phyloP scores from a whole-genome alignment of 2,888 invertebrate genomes.

The Drosophila helvetica region DNA sequence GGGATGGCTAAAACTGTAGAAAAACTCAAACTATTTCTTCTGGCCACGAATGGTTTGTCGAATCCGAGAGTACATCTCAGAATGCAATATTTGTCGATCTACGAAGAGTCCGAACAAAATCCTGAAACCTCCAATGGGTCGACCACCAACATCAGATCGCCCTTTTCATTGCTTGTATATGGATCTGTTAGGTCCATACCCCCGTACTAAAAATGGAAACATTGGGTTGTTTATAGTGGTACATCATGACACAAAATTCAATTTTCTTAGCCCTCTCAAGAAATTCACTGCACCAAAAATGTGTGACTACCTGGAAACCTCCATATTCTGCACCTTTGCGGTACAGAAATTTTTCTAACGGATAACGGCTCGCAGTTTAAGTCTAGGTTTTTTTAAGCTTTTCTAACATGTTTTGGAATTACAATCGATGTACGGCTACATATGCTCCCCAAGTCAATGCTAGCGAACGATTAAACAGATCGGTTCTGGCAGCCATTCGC shows the following conservation, averaged over 20 bases:
- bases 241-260: slow-evolving; percentile 24
- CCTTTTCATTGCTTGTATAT: slow-evolving; percentile 1
- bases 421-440: no score
- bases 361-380: slow-evolving; percentile 14
- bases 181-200: slow-evolving; percentile 11
- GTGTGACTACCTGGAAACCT: slow-evolving; percentile 7
- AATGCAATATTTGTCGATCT: background rate
- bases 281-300: slow-evolving; percentile 8
- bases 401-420: no score
- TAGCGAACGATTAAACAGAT: no score
- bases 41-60: slow-evolving; percentile 10
- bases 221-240: slow-evolving; percentile 10
- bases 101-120: slow-evolving; percentile 2
- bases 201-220: background rate
- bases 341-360: background rate
- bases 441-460: no score
- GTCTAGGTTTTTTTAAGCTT: background rate
- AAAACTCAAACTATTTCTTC: slow-evolving; percentile 2
- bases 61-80: slow-evolving; percentile 1
- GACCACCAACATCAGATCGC: background rate
- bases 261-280: slow-evolving; percentile 17
- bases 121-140: background rate
- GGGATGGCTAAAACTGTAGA: slow-evolving; percentile 3
- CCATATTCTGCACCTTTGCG: slow-evolving; percentile 11
- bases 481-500: background rate